phyloP scores from a whole-genome alignment of 2,888 invertebrate genomes.

The Fissipunctia ypsillon region DNA sequence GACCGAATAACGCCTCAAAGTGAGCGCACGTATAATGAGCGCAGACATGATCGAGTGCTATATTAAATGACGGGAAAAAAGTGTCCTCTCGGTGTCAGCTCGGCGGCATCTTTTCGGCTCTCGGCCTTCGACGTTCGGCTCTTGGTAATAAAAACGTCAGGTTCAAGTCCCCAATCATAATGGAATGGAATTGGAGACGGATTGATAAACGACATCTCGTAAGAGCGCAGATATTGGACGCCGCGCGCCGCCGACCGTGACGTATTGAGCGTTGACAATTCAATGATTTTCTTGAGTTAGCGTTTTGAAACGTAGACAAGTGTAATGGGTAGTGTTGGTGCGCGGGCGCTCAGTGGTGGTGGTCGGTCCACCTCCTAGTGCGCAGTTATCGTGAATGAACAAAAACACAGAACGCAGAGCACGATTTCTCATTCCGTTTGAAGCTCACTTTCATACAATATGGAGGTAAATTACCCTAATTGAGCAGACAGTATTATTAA shows the following conservation, averaged over 20 bases:
- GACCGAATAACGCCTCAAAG: background rate
- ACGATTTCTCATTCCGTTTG: background rate
- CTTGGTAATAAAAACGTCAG: conserved; percentile 55
- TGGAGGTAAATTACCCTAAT: background rate
- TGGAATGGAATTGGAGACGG: conserved; percentile 58
- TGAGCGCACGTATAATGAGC: conserved; percentile 10
- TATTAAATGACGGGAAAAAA: conserved; percentile 24
- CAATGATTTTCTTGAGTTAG: background rate
- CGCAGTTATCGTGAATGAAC: too few relatives aligned
- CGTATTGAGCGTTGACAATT: too few relatives aligned
- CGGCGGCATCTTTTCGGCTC: conserved; percentile 15
- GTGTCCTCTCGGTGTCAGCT: conserved; percentile 1
- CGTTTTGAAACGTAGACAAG: background rate
- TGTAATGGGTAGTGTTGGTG: background rate
- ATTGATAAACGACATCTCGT: conserved; percentile 60
- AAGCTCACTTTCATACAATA: background rate
- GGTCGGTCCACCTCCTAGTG: background rate
- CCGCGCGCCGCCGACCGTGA: background rate
- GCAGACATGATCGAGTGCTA: conserved; percentile 3
- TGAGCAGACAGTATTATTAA: conserved; percentile 8
- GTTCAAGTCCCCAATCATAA: conserved; percentile 53
- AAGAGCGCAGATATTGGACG: conserved; percentile 46
- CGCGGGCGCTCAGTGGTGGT: background rate
- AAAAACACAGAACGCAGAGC: background rate
- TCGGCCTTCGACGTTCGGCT: conserved; percentile 9